These are phyloP conservation scores for Myopa tessellatipennis DNA, from an alignment of 2,888 invertebrate genomes.

Conservation along the genomic window DNA sequence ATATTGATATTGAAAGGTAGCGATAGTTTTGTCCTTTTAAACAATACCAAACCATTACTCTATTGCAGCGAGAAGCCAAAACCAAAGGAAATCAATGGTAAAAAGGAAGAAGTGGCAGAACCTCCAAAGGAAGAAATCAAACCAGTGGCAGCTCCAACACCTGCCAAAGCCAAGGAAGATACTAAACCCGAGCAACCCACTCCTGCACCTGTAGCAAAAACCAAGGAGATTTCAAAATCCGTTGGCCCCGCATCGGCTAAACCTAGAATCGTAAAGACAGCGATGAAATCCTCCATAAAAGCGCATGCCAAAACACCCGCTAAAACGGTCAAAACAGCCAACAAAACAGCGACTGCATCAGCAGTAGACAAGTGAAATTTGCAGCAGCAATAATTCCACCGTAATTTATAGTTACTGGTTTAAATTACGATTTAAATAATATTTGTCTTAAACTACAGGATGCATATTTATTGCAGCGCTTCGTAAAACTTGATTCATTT, in stretches of 20 bases:
- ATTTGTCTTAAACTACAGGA: neutral
- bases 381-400: neutral
- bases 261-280: neutral
- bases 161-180: conserved; percentile 40
- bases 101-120: conserved; percentile 48
- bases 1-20: conserved; percentile 71
- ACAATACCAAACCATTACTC: neutral
- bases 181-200: conserved; percentile 13
- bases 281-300: neutral
- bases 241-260: neutral
- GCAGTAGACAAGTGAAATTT: conserved; percentile 44
- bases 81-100: conserved; percentile 60
- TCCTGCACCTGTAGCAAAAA: conserved; percentile 38
- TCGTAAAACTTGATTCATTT: too few relatives aligned
- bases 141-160: conserved; percentile 26
- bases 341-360: conserved; percentile 40
- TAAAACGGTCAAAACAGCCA: conserved; percentile 33
- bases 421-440: too few relatives aligned
- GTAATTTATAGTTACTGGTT: too few relatives aligned
- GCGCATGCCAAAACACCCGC: conserved; percentile 21
- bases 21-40: neutral
- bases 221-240: conserved; percentile 34
- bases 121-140: conserved; percentile 26
- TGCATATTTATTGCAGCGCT: too few relatives aligned
- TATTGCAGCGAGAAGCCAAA: conserved; percentile 71